Evolutionary conservation across 2,797 vertebrate species (phyloP), one percentile per base, ranked within the genome.

Genomic region (Tokudaia muenninki): DNA sequence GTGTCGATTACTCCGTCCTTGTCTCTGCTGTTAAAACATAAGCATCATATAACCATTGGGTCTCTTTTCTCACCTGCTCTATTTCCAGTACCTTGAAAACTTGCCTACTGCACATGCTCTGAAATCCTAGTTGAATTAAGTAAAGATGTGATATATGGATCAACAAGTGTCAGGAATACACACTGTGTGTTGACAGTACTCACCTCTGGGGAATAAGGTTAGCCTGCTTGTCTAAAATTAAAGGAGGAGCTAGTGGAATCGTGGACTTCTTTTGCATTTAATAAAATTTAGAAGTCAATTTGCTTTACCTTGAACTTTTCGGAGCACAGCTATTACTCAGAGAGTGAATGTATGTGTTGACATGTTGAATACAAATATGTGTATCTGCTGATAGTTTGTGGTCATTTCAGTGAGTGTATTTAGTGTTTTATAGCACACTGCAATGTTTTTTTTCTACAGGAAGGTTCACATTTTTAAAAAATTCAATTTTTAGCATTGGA

Each of bases 251-350:
- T 77, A 10, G 26, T 50, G 79, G 55, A 72, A 81, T 37, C 29
- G 52, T 91, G 8, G 16, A 80, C 8, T 91, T 88, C 24, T 94
- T 74, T 96, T 96, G 57, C 6, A 79, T 26, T 92, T 84, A 92
- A 82, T 92, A 95, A 47, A 91, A 41, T 57, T 14, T 22, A 77
- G 90, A 77, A 87, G 89, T 94, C 41, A 65, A n/a, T 80, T 94
- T 91, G 70, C 74, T 94, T 95, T 94, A 75, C 31, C n/a, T 17
- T 91, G 50, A 88, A 29, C 21, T 92, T 95, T 89, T 90, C 10
- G 24, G 44, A 91, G 83, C 41, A 50, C 0, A 92, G 47, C 7
- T 90, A 70, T 87, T 91, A 19, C 41, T 79, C 34, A 78, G 52
- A 5, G 75, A 79, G 55, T 86, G 55, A 90, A 92, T n/a, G 12